Conservation (phyloP, 2,888 invertebrate species). For the Archips crataeganus region DNA sequence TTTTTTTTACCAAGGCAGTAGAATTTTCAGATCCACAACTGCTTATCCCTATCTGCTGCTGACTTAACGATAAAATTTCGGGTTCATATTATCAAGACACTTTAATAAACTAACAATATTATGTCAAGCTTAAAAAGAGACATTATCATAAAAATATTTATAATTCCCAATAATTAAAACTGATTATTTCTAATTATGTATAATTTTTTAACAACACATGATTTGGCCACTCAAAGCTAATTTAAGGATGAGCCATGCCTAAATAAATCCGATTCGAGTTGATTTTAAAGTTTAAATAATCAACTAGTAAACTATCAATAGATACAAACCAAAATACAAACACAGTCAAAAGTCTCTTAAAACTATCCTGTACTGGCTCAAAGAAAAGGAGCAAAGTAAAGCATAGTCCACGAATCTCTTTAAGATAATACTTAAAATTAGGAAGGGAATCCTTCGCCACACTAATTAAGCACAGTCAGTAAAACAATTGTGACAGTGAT, state of each 20-base stretch:
- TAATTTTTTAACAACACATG: background rate
- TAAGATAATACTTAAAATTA: slow-evolving; percentile 5
- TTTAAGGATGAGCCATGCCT: background rate
- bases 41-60: too few species aligned
- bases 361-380: slow-evolving; percentile 1
- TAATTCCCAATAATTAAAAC: background rate
- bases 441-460: background rate
- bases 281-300: background rate
- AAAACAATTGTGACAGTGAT: background rate
- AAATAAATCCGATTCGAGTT: slow-evolving; percentile 4
- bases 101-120: background rate
- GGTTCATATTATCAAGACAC: background rate
- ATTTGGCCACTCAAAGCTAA: slow-evolving; percentile 1
- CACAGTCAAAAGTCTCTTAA: background rate
- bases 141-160: background rate
- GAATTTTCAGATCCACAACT: too few species aligned
- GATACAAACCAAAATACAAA: slow-evolving; percentile 2
- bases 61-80: background rate
- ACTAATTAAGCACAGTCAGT: slow-evolving; percentile 10
- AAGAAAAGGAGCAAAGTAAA: background rate
- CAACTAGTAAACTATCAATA: background rate
- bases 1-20: too few species aligned
- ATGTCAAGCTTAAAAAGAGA: background rate
- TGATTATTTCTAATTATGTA: background rate
- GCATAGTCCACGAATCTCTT: background rate